Evolutionary conservation across 2,113 vertebrate genomes (phyloP).

Genomic region (Chroicocephalus ridibundus): DNA sequence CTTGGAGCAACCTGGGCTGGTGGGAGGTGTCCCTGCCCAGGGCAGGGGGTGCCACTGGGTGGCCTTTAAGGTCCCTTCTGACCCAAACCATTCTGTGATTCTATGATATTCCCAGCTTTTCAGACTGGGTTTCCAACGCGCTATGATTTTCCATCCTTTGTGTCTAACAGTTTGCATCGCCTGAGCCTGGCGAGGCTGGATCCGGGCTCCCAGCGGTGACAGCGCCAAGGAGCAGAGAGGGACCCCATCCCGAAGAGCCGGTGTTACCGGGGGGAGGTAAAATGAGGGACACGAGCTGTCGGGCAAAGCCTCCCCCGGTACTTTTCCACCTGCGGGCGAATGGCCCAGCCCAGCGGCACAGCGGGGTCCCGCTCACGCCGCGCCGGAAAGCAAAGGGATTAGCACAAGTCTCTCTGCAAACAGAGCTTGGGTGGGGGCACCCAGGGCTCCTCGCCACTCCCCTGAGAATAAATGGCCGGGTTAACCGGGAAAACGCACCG

Average conservation of each 20-base stretch:
- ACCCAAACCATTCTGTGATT: background rate
- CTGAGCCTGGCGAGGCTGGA: background rate
- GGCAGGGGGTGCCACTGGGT: no score
- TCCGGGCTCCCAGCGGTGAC: background rate
- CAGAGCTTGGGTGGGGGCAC: conserved; percentile 1
- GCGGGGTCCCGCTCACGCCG: background rate
- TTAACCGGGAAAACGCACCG: accelerated
- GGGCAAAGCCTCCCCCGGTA: background rate
- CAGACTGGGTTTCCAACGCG: accelerated
- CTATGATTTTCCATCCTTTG: background rate
- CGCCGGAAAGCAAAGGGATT: background rate
- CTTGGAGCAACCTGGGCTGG: no score
- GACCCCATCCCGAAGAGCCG: accelerated
- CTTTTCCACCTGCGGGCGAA: background rate
- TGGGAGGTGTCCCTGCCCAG: no score
- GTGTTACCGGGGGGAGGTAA: accelerated
- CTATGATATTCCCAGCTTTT: background rate
- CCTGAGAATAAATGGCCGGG: background rate
- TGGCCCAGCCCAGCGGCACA: background rate
- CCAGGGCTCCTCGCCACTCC: background rate
- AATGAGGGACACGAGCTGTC: accelerated
- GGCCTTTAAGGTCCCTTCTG: background rate
- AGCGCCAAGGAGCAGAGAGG: background rate
- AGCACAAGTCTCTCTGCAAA: background rate
- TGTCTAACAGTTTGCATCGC: accelerated